Base-by-base conservation (phyloP, 2,113 vertebrate species). In the Otocyon megalotis region DNA sequence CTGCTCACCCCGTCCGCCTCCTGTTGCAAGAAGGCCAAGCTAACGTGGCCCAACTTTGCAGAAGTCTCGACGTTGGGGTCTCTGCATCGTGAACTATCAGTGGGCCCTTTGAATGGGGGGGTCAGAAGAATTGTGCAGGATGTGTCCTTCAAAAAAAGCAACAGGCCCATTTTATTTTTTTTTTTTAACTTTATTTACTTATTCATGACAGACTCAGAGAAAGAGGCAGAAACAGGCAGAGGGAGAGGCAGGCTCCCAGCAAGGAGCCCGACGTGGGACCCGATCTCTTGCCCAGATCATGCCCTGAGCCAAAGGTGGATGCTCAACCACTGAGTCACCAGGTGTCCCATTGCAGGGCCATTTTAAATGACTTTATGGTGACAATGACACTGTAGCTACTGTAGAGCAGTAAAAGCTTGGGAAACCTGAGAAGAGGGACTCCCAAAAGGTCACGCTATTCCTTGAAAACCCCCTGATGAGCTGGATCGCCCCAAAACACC, bases 1-100 rank as follows among this genome's bases (percentile, higher is more conserved):
- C 90, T 5, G 35, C 76, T n/a, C 14, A 4, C 10, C 28, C 32
- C 0, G 0, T 12, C 86, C 0, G 1, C 28, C 32, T 12, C 48
- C 56, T 71, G 76, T 54, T 0, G 0, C 1, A 50, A 63, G 77
- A 76, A 94, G 67, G 43, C 65, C 12, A 67, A 53, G 65, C 81
- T 26, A 19, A 37, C 0, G 4, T 0, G 14, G 2, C 4, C 62
- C 30, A 32, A 13, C 56, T 88, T 20, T 0, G 69, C 95, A 10
- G 16, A n/a, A 82, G 37, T 84, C 67, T 74, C 80, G n/a, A 17
- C 20, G 15, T 1, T 13, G n/a, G 28, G 3, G 48, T 12, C 81
- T 77, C 63, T 26, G 91, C 77, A 56, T 83, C 87, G 84, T 79
- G 86, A 82, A 93, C 26, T 3, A 13, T 13, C 58, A 81, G 50